Base-by-base conservation (phyloP, 2,113 vertebrate genomes). In the Trichomycterus rosablanca region DNA sequence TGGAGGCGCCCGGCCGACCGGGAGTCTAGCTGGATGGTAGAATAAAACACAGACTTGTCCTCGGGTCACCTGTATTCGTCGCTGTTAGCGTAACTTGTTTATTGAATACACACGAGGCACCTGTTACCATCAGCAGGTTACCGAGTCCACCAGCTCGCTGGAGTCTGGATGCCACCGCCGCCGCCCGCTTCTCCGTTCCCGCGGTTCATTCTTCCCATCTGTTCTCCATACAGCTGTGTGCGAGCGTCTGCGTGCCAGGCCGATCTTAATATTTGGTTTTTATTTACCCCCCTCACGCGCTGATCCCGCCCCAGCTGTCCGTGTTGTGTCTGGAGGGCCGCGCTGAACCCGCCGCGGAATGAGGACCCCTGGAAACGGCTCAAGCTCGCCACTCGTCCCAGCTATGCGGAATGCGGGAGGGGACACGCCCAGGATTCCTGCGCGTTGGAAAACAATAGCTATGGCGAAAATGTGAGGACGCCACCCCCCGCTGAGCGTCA, bases 241-340 rank as follows among this genome's bases (percentile, higher is more conserved):
- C 79, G 74, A 20, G 45, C 14, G 55, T 24, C 24, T 30, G 35
- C 44, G 76, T 80, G 22, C 28, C 11, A 48, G 6, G 26, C 1
- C 59, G 75, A 87, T 88, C 82, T 85, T 85, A 87, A 90, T 88
- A 85, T 83, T 80, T 88, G n/a, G 89, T 89, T 93, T 92, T 92
- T 91, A 91, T 94, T 92, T 92, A 54, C n/a, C 53, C 10, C 67
- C 39, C 56, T 35, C 12, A 19, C 40, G 14, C 24, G 54, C 42
- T 15, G 40, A 39, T 62, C 50, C 46, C 22, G 37, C 5, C 74
- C 75, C 95, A 94, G 92, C 92, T 97, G 94, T 94, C 88, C 84
- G 82, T 96, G 93, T 97, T 95, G 93, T 95, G 94, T 96, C 93
- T 97, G 93, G 89, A 84, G 88, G 73, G 75, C 57, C 66, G 80